A percentile compares a stretch with the other conserved stretches of the same genome.
Conservation (phyloP, 2,888 invertebrate species). For the Calliopum simillimum region DNA sequence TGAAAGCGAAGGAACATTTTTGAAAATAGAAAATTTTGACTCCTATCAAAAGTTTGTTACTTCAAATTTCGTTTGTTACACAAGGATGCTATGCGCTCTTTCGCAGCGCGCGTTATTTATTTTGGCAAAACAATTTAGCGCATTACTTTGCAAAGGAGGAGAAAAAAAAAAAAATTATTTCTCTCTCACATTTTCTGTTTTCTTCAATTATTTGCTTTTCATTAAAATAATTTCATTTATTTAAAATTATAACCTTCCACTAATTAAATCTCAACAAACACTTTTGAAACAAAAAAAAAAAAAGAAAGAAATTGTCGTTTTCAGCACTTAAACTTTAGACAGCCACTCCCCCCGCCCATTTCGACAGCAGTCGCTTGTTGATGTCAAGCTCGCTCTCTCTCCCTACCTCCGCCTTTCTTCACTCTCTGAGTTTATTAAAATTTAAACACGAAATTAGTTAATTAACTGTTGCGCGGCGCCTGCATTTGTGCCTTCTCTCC, state of each 20-base stretch:
- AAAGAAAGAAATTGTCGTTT: conserved; percentile 18
- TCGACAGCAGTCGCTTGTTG: neutral
- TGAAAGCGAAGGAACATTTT: neutral
- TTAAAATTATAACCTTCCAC: conserved; percentile 21
- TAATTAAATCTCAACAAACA: conserved; percentile 38
- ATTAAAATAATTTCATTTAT: conserved; percentile 41
- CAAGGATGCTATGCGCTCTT: neutral
- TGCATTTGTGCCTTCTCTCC: no score
- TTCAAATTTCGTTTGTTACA: neutral
- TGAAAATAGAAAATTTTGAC: neutral
- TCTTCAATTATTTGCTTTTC: conserved; percentile 41
- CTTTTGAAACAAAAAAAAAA: no score
- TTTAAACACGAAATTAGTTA: conserved; percentile 45
- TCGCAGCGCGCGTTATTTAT: conserved; percentile 26
- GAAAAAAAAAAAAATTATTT: neutral
- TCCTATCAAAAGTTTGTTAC: neutral
- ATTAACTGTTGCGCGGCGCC: conserved; percentile 38
- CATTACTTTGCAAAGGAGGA: conserved; percentile 13
- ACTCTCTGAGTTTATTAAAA: conserved; percentile 41
- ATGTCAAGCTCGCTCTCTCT: conserved; percentile 7
- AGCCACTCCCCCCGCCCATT: neutral
- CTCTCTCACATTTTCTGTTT: neutral
- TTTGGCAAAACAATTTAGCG: conserved; percentile 24
- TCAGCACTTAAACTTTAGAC: neutral
- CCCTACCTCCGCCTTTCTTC: neutral